Conservation (phyloP, 2,888 invertebrate genomes). For the Teleogryllus oceanicus region DNA sequence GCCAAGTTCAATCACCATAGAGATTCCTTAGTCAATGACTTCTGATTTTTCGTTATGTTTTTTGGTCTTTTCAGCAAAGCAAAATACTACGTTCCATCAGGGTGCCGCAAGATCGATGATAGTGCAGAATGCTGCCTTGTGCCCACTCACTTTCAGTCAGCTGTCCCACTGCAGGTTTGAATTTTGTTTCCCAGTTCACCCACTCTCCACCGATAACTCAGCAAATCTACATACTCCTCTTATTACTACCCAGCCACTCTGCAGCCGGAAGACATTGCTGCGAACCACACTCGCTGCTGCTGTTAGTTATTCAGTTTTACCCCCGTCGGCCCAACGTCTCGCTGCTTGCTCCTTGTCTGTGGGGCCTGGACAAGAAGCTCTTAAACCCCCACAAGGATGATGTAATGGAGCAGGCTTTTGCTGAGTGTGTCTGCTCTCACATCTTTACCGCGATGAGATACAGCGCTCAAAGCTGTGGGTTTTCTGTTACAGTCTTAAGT, state of each 20-base stretch:
- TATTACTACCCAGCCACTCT: background rate
- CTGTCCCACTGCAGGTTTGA: conserved; percentile 18
- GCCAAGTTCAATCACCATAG: no score
- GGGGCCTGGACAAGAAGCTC: background rate
- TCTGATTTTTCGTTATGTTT: conserved; percentile 12
- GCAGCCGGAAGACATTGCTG: background rate
- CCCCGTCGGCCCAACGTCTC: background rate
- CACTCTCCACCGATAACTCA: background rate
- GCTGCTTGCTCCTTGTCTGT: background rate
- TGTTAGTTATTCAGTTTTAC: background rate
- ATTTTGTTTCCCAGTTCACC: conserved; percentile 4
- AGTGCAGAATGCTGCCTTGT: background rate
- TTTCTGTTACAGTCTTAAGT: no score
- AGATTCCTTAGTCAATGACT: no score
- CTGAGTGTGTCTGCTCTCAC: no score
- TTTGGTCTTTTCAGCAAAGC: conserved; percentile 62
- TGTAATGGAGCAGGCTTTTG: no score
- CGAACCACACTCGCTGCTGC: background rate
- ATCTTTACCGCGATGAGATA: no score
- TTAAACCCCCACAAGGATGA: no score
- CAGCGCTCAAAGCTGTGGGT: no score
- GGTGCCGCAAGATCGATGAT: conserved; percentile 70
- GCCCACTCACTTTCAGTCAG: conserved; percentile 1
- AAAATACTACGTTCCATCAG: conserved; percentile 71
- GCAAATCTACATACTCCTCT: background rate